Percentiles rank a stretch among this genome's conserved stretches.
Conservation (phyloP, 2,797 vertebrate species). For the Hippopotamyrus pictus region DNA sequence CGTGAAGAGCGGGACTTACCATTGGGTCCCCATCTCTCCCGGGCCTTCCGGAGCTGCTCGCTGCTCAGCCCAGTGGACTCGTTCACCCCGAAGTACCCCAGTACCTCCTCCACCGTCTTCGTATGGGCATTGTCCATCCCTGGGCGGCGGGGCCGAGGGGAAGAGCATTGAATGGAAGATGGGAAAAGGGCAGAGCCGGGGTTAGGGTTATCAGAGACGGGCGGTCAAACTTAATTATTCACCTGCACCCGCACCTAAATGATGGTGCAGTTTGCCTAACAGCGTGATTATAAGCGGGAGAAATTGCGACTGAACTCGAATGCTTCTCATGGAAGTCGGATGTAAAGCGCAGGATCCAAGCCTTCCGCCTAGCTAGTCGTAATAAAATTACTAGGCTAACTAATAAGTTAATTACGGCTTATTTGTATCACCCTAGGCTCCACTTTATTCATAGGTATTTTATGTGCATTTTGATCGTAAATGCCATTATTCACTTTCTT, state of each 20-base stretch:
- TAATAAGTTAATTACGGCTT: not conserved
- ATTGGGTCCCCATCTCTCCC: conserved; percentile 67
- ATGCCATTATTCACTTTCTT: not conserved
- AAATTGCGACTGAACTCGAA: not conserved
- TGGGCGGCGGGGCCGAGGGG: conserved; percentile 3
- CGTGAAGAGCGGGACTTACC: conserved; percentile 42
- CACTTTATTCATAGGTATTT: not conserved
- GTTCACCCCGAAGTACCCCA: conserved; percentile 63
- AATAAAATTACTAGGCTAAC: not conserved
- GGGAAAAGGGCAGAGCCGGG: not conserved
- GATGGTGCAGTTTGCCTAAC: not conserved
- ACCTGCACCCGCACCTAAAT: not conserved
- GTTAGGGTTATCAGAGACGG: not conserved
- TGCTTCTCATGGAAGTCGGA: not conserved
- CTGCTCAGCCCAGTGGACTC: conserved; percentile 69
- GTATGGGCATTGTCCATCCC: conserved; percentile 74
- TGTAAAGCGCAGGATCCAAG: not conserved
- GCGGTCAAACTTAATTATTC: not conserved
- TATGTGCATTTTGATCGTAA: not conserved
- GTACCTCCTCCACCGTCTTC: conserved; percentile 71
- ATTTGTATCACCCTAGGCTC: not conserved
- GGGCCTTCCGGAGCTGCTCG: conserved; percentile 67
- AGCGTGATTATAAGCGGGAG: not conserved
- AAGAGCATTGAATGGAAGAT: not conserved
- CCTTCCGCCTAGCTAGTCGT: not conserved